These are phyloP conservation scores for Doryteuthis pealeii DNA, from an alignment of 1,140 invertebrate genomes.

Conservation along the genomic window DNA sequence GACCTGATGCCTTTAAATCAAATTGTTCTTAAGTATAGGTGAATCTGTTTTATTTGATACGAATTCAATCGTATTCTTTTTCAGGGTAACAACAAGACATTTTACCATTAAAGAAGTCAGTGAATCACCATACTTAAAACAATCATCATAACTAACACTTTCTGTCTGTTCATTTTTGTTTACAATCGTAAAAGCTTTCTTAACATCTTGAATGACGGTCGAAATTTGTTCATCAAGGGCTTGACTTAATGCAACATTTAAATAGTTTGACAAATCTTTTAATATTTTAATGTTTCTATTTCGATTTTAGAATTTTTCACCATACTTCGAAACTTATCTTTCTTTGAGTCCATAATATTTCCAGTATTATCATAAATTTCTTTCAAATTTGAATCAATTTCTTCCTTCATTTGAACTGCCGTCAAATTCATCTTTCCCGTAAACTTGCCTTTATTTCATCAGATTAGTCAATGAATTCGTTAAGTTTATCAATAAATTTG, in stretches of 20 bases:
- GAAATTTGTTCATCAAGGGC: neutral
- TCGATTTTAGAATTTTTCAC: neutral
- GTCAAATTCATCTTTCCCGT: neutral
- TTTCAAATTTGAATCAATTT: neutral
- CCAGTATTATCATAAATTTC: neutral
- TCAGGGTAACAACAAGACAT: neutral
- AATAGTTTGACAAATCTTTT: neutral
- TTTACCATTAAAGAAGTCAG: neutral
- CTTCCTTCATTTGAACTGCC: neutral
- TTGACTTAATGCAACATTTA: neutral
- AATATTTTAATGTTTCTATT: neutral
- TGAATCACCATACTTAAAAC: neutral
- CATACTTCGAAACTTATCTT: neutral
- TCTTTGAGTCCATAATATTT: neutral
- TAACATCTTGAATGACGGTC: neutral
- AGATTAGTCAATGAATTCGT: neutral
- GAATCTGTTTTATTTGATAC: neutral
- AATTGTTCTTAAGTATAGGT: too few relatives aligned
- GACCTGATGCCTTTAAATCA: too few relatives aligned
- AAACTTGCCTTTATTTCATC: neutral
- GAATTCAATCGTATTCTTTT: neutral
- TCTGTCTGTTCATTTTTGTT: neutral
- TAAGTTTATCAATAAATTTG: neutral
- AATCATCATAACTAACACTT: too few relatives aligned
- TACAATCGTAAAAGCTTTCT: neutral